A percentile compares a stretch with the other conserved stretches of the same genome.
Evolutionary conservation across 2,797 vertebrate species (phyloP).

Genomic region (Champsocephalus esox): DNA sequence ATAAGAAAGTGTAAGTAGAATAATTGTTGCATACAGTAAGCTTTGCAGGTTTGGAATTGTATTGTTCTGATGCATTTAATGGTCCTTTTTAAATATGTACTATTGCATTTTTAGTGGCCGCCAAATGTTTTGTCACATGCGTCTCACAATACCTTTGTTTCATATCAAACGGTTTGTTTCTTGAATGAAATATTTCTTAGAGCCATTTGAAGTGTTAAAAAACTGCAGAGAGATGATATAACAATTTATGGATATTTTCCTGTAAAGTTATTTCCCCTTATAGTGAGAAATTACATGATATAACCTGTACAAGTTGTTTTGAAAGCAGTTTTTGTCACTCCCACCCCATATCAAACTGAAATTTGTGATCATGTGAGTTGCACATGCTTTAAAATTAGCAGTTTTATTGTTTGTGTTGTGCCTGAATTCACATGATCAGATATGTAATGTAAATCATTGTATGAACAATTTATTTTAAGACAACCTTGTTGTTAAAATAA

Average conservation of each 20-base stretch:
- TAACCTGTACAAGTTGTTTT: constrained; percentile 15
- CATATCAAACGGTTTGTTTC: constrained; percentile 20
- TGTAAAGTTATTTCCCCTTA: neutral
- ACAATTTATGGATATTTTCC: constrained; percentile 6
- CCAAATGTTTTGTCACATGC: constrained; percentile 34
- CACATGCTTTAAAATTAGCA: constrained; percentile 35
- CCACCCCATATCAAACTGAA: constrained; percentile 1
- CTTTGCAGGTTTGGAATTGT: constrained; percentile 51
- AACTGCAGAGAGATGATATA: neutral
- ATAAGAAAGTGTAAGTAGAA: constrained; percentile 43
- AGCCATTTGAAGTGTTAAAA: constrained; percentile 16
- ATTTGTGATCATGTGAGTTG: constrained; percentile 37
- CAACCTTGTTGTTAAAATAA: constrained; percentile 22
- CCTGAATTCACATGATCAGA: constrained; percentile 30
- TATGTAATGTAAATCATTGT: constrained; percentile 35
- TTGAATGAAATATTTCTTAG: constrained; percentile 17
- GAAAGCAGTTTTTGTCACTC: constrained; percentile 4
- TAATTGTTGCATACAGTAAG: constrained; percentile 66
- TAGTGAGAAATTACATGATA: constrained; percentile 30
- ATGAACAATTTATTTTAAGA: constrained; percentile 26
- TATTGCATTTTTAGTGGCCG: constrained; percentile 16
- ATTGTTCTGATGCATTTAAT: constrained; percentile 17
- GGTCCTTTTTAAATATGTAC: constrained; percentile 22
- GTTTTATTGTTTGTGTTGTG: constrained; percentile 21
- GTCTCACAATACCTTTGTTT: constrained; percentile 3